Conservation (phyloP, 2,113 vertebrate genomes). For the pig (Sus scrofa) region DNA sequence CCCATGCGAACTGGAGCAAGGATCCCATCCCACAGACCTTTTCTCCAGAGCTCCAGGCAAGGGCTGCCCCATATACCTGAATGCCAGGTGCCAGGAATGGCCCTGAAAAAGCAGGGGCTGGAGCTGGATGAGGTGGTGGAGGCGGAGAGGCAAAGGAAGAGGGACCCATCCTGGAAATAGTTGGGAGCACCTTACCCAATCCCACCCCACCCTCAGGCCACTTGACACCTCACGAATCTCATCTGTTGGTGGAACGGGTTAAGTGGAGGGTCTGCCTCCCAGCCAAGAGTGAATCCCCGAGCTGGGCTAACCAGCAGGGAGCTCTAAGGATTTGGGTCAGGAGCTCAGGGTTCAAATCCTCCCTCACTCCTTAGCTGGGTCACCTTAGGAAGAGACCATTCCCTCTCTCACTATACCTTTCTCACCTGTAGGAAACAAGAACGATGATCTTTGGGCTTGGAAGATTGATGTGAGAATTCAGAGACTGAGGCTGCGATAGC, state of each 20-base stretch:
- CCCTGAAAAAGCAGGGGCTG: neutral
- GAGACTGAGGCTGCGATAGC: neutral
- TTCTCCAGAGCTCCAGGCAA: neutral
- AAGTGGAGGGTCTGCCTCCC: neutral
- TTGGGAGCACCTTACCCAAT: neutral
- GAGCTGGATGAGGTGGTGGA: neutral
- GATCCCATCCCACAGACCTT: neutral
- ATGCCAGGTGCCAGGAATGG: neutral
- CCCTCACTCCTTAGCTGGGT: neutral
- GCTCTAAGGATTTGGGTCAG: neutral
- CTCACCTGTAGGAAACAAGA: neutral
- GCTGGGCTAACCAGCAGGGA: neutral
- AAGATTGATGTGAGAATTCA: neutral
- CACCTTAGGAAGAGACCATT: neutral
- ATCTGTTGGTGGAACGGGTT: neutral
- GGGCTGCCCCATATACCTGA: too few species aligned
- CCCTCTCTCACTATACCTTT: neutral
- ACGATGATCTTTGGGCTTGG: neutral
- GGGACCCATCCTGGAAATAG: neutral
- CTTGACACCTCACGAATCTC: neutral
- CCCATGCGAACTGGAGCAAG: too few species aligned
- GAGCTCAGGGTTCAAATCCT: neutral
- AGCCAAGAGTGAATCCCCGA: neutral
- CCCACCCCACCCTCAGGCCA: accelerated
- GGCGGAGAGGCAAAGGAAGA: neutral